Evolutionary conservation across 2,797 vertebrate species (phyloP).

Genomic region (Hemibagrus guttatus): DNA sequence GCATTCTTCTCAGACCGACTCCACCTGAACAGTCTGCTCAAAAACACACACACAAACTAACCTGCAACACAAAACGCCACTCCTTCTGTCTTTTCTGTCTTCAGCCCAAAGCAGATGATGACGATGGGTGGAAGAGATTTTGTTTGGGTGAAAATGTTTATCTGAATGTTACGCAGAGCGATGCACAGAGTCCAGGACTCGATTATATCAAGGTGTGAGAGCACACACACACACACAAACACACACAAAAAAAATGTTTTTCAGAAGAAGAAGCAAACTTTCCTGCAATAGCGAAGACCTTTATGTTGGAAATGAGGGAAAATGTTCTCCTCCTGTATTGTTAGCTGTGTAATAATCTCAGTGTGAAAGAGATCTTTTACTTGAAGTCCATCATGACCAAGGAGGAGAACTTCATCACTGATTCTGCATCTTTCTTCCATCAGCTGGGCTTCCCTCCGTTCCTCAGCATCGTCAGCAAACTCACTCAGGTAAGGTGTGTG

Average conservation of each 20-base stretch:
- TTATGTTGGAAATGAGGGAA: no score
- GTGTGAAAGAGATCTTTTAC: background rate
- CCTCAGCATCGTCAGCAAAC: slow-evolving; percentile 92
- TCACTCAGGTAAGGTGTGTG: slow-evolving; percentile 85
- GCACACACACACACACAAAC: background rate
- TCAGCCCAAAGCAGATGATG: slow-evolving; percentile 71
- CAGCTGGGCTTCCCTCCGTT: slow-evolving; percentile 95
- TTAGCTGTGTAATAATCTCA: background rate
- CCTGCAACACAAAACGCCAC: background rate
- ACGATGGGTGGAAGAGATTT: slow-evolving; percentile 77
- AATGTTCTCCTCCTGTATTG: no score
- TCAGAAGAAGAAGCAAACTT: background rate
- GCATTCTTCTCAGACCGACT: background rate
- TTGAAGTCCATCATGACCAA: background rate
- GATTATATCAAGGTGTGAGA: slow-evolving; percentile 85
- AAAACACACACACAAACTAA: background rate
- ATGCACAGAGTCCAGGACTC: slow-evolving; percentile 74
- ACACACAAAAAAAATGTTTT: background rate
- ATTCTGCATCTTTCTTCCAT: slow-evolving; percentile 16
- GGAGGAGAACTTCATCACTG: background rate
- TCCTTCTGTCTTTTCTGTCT: slow-evolving; percentile 40
- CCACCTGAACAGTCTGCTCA: background rate
- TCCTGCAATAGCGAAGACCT: background rate
- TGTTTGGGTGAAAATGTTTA: slow-evolving; percentile 86
- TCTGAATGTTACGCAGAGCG: slow-evolving; percentile 62